A percentile compares a stretch with the other conserved stretches of the same genome.
phyloP scores from a whole-genome alignment of 2,797 vertebrate species.

The Cuniculus paca region DNA sequence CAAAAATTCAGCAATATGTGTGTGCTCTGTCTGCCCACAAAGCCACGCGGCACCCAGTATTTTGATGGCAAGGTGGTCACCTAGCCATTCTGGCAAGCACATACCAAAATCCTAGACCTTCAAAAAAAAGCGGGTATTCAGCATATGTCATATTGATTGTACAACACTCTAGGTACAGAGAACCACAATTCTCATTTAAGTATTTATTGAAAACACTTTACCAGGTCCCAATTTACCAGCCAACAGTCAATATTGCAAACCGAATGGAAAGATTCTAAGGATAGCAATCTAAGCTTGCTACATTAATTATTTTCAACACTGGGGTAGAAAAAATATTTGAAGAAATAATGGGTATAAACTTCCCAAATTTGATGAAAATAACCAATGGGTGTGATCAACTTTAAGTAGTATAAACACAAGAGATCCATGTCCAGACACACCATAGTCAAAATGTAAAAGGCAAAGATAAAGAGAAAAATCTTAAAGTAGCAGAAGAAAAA shows the following conservation, averaged over 20 bases:
- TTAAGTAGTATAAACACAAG: neutral
- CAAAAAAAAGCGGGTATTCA: neutral
- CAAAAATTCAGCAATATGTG: neutral
- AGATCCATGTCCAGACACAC: neutral
- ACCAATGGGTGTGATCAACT: neutral
- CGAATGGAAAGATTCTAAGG: conserved; percentile 20
- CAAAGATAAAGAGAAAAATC: neutral
- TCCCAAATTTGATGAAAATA: conserved; percentile 26
- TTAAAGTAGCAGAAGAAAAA: neutral
- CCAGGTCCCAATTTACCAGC: neutral
- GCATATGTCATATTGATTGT: neutral
- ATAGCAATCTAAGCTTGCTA: neutral
- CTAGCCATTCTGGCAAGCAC: neutral
- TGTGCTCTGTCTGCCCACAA: neutral
- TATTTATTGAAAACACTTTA: neutral
- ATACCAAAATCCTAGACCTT: neutral
- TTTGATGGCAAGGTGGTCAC: neutral
- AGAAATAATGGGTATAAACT: neutral
- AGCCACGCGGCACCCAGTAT: neutral
- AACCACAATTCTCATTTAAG: neutral
- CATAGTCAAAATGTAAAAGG: neutral
- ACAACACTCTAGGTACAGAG: neutral
- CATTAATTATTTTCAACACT: neutral
- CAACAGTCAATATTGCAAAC: neutral
- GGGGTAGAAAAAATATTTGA: conserved; percentile 17